phyloP scores from a whole-genome alignment of 2,797 vertebrate genomes.

The Squalus acanthias region DNA sequence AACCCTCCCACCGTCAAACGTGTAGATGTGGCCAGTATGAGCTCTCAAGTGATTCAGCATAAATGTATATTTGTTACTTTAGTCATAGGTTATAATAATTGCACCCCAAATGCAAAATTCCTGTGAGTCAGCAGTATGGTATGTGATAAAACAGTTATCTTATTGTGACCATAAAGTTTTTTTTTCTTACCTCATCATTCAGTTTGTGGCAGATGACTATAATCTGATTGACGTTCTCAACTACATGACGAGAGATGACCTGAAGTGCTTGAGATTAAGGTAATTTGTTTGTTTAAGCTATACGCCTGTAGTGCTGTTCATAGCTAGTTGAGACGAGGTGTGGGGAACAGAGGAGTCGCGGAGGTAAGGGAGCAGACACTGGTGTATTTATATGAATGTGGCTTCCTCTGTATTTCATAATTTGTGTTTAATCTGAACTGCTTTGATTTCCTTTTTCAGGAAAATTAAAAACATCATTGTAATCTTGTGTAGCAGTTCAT shows the following conservation, averaged over 20 bases:
- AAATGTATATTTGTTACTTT: background rate
- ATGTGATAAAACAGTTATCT: background rate
- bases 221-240: slow-evolving; percentile 80
- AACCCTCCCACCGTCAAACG: background rate
- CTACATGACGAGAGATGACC: slow-evolving; percentile 83
- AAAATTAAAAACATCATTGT: background rate
- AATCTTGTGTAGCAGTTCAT: background rate
- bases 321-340: background rate
- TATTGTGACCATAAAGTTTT: background rate
- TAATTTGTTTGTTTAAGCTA: slow-evolving; percentile 48
- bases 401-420: background rate
- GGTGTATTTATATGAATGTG: background rate
- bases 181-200: background rate
- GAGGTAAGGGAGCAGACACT: background rate
- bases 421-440: background rate
- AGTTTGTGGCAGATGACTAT: slow-evolving; percentile 88
- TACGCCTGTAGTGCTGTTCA: background rate
- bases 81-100: background rate
- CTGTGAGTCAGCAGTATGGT: background rate
- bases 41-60: background rate
- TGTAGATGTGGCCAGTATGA: background rate
- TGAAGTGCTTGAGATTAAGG: slow-evolving; percentile 89
- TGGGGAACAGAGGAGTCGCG: background rate
- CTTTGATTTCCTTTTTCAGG: background rate
- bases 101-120: background rate